These are phyloP conservation scores for Aleadryas rufinucha DNA, from an alignment of 2,113 vertebrate species.

Conservation along the genomic window DNA sequence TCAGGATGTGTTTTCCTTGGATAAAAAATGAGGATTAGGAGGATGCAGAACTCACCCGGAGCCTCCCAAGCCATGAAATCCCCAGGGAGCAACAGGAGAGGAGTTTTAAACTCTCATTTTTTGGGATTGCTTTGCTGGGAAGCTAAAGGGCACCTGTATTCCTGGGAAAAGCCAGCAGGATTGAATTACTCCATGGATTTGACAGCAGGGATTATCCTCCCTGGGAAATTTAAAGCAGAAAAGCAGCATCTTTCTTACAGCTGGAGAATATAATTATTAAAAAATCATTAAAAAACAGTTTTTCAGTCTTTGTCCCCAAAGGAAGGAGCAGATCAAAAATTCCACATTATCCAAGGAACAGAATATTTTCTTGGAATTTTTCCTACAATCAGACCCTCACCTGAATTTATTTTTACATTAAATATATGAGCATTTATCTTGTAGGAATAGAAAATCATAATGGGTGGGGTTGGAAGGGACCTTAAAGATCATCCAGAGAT, in stretches of 20 bases:
- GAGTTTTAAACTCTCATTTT: background rate
- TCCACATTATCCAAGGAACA: background rate
- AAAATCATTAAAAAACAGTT: background rate
- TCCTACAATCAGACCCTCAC: too few species aligned
- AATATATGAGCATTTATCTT: background rate
- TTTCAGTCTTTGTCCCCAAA: background rate
- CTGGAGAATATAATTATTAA: background rate
- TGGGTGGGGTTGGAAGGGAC: background rate
- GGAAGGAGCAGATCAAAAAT: background rate
- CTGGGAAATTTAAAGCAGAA: background rate
- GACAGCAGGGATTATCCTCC: background rate
- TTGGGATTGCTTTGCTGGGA: fast-evolving
- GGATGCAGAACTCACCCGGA: background rate
- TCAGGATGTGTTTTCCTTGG: background rate
- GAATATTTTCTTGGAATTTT: background rate
- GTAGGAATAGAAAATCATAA: background rate
- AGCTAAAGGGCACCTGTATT: background rate
- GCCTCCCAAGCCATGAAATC: background rate
- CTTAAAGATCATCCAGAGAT: background rate
- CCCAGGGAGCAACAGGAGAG: background rate
- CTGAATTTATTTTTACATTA: background rate
- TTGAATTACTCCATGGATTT: background rate
- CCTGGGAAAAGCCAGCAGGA: background rate
- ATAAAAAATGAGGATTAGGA: background rate
- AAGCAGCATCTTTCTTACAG: background rate